Percentiles rank a stretch among this genome's conserved stretches.
Evolutionary conservation across 37 sponge, comb jelly and placozoan genomes (phyloP).

Genomic region (Eunapius fragilis): DNA sequence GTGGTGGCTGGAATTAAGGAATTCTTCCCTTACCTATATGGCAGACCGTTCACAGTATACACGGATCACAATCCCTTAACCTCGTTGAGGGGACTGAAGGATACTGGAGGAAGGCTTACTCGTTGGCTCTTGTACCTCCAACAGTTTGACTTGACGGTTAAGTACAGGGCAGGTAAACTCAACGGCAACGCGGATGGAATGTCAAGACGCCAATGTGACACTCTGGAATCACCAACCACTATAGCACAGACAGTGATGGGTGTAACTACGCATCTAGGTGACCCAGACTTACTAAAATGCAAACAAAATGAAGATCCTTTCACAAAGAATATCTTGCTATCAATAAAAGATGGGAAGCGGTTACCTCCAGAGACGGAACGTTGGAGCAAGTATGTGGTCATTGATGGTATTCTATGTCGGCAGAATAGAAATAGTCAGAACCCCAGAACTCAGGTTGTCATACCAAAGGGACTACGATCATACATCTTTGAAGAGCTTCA

Average conservation of each 20-base stretch:
- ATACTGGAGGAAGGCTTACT: conserved; percentile 18
- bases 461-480: not conserved
- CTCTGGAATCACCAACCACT: not conserved
- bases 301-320: not conserved
- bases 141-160: conserved; percentile 30
- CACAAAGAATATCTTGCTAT: not conserved
- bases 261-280: not conserved
- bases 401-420: not conserved
- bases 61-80: conserved; percentile 53
- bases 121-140: conserved; percentile 40
- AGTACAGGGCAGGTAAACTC: conserved; percentile 18
- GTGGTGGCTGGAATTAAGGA: conserved; percentile 33
- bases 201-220: not conserved
- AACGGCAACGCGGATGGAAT: conserved; percentile 34
- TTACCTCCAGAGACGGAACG: not conserved
- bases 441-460: not conserved
- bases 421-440: not conserved
- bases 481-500: conserved; percentile 10
- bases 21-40: conserved; percentile 49
- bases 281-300: not conserved
- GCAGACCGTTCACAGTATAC: conserved; percentile 11
- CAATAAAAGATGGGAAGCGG: not conserved
- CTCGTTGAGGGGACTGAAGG: conserved; percentile 16
- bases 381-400: not conserved
- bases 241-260: not conserved